Evolutionary conservation across 2,113 vertebrate genomes (phyloP).

Genomic region (Dromiciops gliroides): DNA sequence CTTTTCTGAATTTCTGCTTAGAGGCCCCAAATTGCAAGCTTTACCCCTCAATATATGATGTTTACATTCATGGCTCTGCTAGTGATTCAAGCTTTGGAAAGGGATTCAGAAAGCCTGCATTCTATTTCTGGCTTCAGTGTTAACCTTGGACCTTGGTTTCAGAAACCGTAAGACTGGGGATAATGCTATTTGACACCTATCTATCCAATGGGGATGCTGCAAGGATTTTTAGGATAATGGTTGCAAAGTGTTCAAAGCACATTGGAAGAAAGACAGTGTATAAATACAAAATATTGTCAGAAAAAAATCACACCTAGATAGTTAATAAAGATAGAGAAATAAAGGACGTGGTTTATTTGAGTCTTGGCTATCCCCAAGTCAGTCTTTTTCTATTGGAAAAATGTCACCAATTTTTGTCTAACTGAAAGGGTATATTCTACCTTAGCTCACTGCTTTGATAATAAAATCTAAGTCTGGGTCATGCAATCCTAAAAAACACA

Average conservation of each 20-base stretch:
- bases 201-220: slow-evolving; percentile 61
- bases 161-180: slow-evolving; percentile 60
- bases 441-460: background rate
- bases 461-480: background rate
- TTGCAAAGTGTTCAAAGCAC: slow-evolving; percentile 35
- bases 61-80: slow-evolving; percentile 60
- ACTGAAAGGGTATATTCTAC: background rate
- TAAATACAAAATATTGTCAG: slow-evolving; percentile 31
- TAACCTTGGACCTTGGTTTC: slow-evolving; percentile 34
- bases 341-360: background rate
- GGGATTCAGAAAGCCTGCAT: slow-evolving; percentile 58
- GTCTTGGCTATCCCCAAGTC: slow-evolving; percentile 6
- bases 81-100: slow-evolving; percentile 61
- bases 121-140: slow-evolving; percentile 49
- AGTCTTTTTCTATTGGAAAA: slow-evolving; percentile 3
- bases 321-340: slow-evolving; percentile 30
- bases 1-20: slow-evolving; percentile 55
- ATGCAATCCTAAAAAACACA: background rate
- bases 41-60: slow-evolving; percentile 45
- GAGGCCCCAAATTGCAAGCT: slow-evolving; percentile 55
- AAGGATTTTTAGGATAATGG: slow-evolving; percentile 45
- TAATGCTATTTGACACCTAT: slow-evolving; percentile 45
- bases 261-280: slow-evolving; percentile 21
- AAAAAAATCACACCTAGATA: slow-evolving; percentile 38
- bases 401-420: background rate